phyloP scores from a whole-genome alignment of 2,888 invertebrate species.

The Ormyrus thymus region DNA sequence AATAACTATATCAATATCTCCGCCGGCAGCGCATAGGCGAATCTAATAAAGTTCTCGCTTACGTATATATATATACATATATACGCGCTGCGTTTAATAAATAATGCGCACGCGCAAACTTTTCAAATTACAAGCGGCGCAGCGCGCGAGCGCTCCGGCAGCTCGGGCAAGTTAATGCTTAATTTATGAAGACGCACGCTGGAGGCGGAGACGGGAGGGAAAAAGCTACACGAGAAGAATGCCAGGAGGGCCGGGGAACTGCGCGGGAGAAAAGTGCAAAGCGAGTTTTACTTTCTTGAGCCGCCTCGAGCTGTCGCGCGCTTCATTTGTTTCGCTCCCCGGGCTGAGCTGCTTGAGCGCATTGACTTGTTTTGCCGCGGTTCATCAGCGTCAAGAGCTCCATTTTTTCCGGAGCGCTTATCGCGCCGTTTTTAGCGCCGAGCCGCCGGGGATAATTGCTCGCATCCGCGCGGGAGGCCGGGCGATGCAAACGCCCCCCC shows the following conservation, averaged over 20 bases:
- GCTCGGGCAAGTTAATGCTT: constrained; percentile 57
- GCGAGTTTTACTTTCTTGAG: not conserved
- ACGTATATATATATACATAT: constrained; percentile 5
- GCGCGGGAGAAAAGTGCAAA: not conserved
- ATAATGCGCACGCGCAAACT: constrained; percentile 53
- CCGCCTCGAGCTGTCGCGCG: too few species aligned
- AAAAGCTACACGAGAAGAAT: not conserved
- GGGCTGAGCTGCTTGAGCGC: not conserved
- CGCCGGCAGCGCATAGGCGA: not conserved
- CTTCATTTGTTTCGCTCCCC: constrained; percentile 15
- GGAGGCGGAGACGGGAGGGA: constrained; percentile 7
- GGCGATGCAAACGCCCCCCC: constrained; percentile 9
- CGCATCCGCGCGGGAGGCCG: not conserved
- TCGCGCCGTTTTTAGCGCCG: not conserved
- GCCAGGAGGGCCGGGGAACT: not conserved
- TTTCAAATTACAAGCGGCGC: constrained; percentile 54
- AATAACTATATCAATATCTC: constrained; percentile 46
- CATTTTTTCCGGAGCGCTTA: not conserved
- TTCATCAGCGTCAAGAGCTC: constrained; percentile 31
- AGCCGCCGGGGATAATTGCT: constrained; percentile 1
- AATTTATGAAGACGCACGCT: constrained; percentile 58
- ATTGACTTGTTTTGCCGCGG: constrained; percentile 1
- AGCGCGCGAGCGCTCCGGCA: not conserved
- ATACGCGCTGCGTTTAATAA: constrained; percentile 44
- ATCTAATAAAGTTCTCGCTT: constrained; percentile 8